These are phyloP conservation scores for Rhinichthys klamathensis DNA, from an alignment of 2,113 vertebrate species.

Conservation along the genomic window DNA sequence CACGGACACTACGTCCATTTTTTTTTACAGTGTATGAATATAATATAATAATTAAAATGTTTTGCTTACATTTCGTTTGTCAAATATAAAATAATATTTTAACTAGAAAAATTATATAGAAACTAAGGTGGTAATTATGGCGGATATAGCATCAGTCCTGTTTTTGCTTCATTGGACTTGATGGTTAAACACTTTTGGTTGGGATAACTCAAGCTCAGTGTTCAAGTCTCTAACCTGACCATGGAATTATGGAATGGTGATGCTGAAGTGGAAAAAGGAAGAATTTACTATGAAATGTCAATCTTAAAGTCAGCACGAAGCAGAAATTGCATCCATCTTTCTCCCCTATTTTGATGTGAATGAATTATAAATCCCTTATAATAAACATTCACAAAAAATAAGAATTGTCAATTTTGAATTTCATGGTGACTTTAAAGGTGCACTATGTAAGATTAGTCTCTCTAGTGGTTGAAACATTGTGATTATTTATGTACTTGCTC, in stretches of 20 bases:
- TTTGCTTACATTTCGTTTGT: not conserved
- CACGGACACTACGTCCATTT: no score
- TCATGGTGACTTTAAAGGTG: no score
- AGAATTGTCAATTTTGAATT: no score
- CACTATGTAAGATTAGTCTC: no score
- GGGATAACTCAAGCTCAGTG: not conserved
- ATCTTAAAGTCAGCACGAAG: not conserved
- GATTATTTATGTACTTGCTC: no score
- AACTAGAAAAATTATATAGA: not conserved
- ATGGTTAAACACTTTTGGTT: not conserved
- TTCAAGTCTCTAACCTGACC: not conserved
- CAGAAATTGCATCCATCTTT: not conserved
- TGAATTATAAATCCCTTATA: no score
- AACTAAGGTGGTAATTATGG: not conserved
- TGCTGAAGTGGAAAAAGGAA: not conserved
- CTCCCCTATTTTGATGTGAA: not conserved
- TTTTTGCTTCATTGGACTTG: not conserved
- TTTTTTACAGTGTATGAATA: not conserved
- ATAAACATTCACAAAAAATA: no score
- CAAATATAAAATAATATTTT: not conserved
- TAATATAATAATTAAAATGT: not conserved
- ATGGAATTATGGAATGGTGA: no score
- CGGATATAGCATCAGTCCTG: not conserved
- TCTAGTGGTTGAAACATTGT: no score
- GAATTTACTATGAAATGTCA: not conserved